Base-by-base conservation (phyloP, 2,113 vertebrate species). In the Genyomyrus donnyi region DNA sequence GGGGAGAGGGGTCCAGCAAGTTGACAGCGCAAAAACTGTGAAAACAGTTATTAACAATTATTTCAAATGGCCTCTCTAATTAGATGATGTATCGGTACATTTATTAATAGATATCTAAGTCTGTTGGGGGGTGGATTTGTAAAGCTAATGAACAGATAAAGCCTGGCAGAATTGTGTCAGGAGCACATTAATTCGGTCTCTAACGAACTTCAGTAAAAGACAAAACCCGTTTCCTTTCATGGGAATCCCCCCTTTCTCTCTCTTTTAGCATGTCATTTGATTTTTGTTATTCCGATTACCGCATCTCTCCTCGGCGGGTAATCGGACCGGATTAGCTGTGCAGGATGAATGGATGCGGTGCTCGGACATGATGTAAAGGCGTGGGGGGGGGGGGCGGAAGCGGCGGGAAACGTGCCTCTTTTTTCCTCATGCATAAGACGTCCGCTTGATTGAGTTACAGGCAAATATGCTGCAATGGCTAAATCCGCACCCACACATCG, bases 141-240 rank as follows among this genome's bases (percentile, higher is more conserved):
- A 56, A 48, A 58, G 77, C 86, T 91, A 88, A 91, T 90, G 58
- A 92, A 90, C 86, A 83, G 87, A 91, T 88, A 49, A 87, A 48
- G n/a, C 50, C 50, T 74, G 87, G 77, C n/a, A 83, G 46, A 35
- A 89, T 77, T 9, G 70, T 84, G 74, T n/a, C 89, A 50, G 70
- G 35, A 84, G 48, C 89, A 45, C 80, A 58, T 91, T 91, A 90
- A 90, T 92, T 88, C 58, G 24, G 66, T 56, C 58, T 87, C 88
- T 86, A 88, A 90, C 89, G 56, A 80, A 45, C 42, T 21, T 66
- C 50, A 83, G 87, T 83, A 84, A 62, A 53, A 70, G 85, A 66
- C 89, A 91, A 89, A 90, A 31, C 42, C 19, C 45, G 35, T 35
- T 46, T 77, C 74, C 31, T 45, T 90, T 87, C 24, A 21, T 66